Base-by-base conservation (phyloP, 2,888 invertebrate genomes). In the Branchellion lobata region DNA sequence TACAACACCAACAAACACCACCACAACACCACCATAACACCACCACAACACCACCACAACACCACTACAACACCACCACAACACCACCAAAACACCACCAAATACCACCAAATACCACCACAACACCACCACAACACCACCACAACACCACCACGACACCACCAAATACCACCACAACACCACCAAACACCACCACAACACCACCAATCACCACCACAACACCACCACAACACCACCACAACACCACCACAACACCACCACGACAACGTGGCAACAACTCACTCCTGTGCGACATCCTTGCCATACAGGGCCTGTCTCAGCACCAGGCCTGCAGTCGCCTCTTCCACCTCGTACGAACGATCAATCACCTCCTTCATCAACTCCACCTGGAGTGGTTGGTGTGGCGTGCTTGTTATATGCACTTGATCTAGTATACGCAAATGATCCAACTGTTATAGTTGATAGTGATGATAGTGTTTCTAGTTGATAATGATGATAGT, bases 281-380 rank as follows among this genome's bases (percentile, higher is more conserved):
- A 27, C 29, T 69, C n/a, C 18, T 31, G 27, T 14, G 8, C 14
- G 5, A 34, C 33, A 3, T n/a, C 83, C 83, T 86, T 86, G 18
- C 89, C 89, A 84, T 88, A 90, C 71, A 93, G 84, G 0, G 96
- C 97, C 85, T 92, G 91, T 0, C 92, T 88, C 81, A 99, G 93
- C 71, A 98, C 90, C 47, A 99, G 89, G 0, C 98, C 98, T 82
- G 91, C 91, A 84, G 92, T 93, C 47, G 90, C 90, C 83, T 92
- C 92, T 87, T 99, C 98, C 27, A 93, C 93, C 0, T 90, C 90
- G 79, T 91, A 90, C 82, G 93, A 94, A 82, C 96, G 91, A 51
- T 92, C 91, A 85, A 94, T 95, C 0, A 95, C 94, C 81, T 93
- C 94, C 84, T 91, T 91, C 97, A 99, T 97, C 73, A 99, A 88